Evolutionary conservation across 1,140 invertebrate species (phyloP).

Genomic region (Ectropis grisescens): DNA sequence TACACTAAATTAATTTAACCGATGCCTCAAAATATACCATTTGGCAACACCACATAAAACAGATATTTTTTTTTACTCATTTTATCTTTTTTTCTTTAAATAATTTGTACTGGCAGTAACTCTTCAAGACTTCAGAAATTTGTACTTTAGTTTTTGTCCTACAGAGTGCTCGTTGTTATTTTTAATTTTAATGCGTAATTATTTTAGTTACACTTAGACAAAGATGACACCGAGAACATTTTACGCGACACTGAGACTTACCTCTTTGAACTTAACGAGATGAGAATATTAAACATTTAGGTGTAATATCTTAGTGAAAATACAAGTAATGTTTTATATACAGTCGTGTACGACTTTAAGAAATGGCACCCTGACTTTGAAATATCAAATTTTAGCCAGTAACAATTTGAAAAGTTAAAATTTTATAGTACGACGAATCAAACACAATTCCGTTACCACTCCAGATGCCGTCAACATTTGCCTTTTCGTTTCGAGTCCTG

Average conservation of each 20-base stretch:
- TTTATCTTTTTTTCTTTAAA: slow-evolving; percentile 31
- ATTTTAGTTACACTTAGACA: slow-evolving; percentile 28
- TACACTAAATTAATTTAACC: slow-evolving; percentile 45
- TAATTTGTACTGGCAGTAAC: slow-evolving; percentile 69
- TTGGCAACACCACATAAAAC: slow-evolving; percentile 66
- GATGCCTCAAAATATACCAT: slow-evolving; percentile 61
- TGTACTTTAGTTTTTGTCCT: slow-evolving; percentile 66
- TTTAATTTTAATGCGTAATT: slow-evolving; percentile 20
- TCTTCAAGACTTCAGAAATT: slow-evolving; percentile 62
- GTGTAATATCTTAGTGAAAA: slow-evolving; percentile 20
- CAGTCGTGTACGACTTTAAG: slow-evolving; percentile 26
- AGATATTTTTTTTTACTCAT: slow-evolving; percentile 39
- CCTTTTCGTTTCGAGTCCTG: not conserved
- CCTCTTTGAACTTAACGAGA: slow-evolving; percentile 33
- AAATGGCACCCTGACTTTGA: slow-evolving; percentile 6
- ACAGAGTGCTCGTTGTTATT: slow-evolving; percentile 49
- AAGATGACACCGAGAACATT: slow-evolving; percentile 37
- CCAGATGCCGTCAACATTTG: too few species aligned
- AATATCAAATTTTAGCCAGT: slow-evolving; percentile 12
- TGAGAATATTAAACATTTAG: slow-evolving; percentile 19
- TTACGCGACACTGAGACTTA: slow-evolving; percentile 42
- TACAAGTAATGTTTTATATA: slow-evolving; percentile 41
- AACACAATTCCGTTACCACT: slow-evolving; percentile 1
- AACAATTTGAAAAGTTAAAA: slow-evolving; percentile 11
- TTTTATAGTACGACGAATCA: slow-evolving; percentile 5